Base-by-base conservation (phyloP, 2,888 invertebrate species). In the Drosophila gaucha region DNA sequence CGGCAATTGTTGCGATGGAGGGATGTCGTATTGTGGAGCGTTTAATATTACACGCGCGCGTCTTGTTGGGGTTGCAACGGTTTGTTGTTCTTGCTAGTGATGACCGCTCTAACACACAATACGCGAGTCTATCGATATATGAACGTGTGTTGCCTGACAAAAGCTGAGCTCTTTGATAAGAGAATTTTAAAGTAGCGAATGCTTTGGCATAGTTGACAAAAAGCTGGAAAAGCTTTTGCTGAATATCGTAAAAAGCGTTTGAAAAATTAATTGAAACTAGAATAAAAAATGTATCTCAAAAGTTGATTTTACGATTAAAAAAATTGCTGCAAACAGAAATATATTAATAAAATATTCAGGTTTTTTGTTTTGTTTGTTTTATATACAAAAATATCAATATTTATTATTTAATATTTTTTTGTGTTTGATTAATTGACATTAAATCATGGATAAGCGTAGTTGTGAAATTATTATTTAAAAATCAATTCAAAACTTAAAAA, bases 371-470 rank as follows among this genome's bases (percentile, higher is more conserved):
- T 43, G 22, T 63, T 66, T 38, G 14, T 64, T 71, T 67, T 67
- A 60, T 70, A 62, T 72, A 86, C 67, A 78, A 77, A 69, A 65
- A 67, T 65, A 66, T 62, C 47, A 68, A 78, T 74, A 63, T 68
- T 69, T 55, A 44, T 67, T 67, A 41, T 47, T 80, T 62, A 64
- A 62, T 80, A 70, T 77, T 59, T 67, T 69, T 74, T 38, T 41
- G 30, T 59, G 55, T 54, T 60, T 41, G 41, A 52, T 66, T 83
- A 76, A 65, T 80, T 74, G 69, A 88, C 79, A 88, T 82, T 80
- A 62, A 73, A 86, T 77, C 77, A 86, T 85, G 78, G 72, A 78
- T 85, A 89, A 89, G 89, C 89, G 89, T 89, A 89, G 67, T 80
- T 78, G 79, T 83, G 65, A 72, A 74, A 67, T 60, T 87, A 67